A percentile compares a stretch with the other conserved stretches of the same genome.
Evolutionary conservation across 2,888 invertebrate genomes (phyloP).

Genomic region (Drosophila eohydei): DNA sequence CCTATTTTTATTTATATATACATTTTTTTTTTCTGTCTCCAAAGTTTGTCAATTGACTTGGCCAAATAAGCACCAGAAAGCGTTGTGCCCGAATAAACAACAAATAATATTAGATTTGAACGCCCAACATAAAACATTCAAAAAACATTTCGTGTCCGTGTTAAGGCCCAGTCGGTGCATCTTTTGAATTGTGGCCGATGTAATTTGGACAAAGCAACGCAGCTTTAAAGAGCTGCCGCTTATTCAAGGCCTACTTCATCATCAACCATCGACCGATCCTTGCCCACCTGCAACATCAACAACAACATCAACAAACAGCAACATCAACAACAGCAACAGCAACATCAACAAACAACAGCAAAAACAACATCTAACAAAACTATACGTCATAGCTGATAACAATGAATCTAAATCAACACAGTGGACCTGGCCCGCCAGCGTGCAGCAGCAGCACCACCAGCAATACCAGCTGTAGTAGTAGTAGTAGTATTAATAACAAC

Average conservation of each 20-base stretch:
- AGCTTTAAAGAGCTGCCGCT: conserved; percentile 2
- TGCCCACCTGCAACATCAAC: conserved; percentile 1
- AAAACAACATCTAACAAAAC: conserved; percentile 22
- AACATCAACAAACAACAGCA: no score
- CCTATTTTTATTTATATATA: conserved; percentile 5
- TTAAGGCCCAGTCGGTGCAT: conserved; percentile 7
- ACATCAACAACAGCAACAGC: neutral
- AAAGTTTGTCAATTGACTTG: conserved; percentile 48
- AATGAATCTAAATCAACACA: conserved; percentile 85
- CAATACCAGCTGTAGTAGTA: conserved; percentile 8
- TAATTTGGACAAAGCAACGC: conserved; percentile 6
- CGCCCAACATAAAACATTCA: conserved; percentile 9
- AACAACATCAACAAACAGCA: neutral
- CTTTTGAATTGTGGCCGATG: conserved; percentile 24
- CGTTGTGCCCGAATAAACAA: conserved; percentile 37
- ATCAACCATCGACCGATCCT: conserved; percentile 12
- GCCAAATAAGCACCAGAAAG: conserved; percentile 38
- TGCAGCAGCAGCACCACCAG: neutral
- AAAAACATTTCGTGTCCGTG: conserved; percentile 24
- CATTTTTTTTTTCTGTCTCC: neutral
- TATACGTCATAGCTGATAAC: conserved; percentile 83
- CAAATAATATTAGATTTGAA: conserved; percentile 14
- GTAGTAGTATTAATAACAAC: conserved; percentile 2
- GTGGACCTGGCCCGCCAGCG: conserved; percentile 84
- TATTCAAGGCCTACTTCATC: conserved; percentile 27